A percentile compares a stretch with the other conserved stretches of the same genome.
Evolutionary conservation across 64 coral and sea anemone genomes (phyloP).

Genomic region (Cladopsammia gracilis): DNA sequence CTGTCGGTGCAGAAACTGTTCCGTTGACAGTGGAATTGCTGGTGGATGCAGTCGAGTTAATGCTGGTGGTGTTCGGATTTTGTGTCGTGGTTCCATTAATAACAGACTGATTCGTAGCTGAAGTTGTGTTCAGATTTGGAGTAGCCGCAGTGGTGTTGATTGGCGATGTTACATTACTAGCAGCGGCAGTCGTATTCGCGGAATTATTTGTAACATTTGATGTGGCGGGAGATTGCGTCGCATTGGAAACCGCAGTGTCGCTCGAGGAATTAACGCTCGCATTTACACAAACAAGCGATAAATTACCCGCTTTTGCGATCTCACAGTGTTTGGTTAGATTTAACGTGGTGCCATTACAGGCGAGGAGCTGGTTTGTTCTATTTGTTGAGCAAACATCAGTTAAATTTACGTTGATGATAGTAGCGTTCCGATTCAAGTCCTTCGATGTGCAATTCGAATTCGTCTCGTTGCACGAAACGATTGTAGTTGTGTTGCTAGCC

Average conservation of each 20-base stretch:
- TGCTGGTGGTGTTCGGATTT: neutral
- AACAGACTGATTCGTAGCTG: neutral
- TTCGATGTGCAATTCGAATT: slow-evolving; percentile 30
- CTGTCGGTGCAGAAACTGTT: slow-evolving; percentile 6
- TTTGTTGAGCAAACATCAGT: slow-evolving; percentile 55
- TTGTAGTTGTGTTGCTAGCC: slow-evolving; percentile 1
- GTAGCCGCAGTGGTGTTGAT: neutral
- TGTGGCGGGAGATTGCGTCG: slow-evolving; percentile 18
- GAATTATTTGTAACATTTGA: slow-evolving; percentile 28
- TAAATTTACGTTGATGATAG: slow-evolving; percentile 34
- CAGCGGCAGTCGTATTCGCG: neutral
- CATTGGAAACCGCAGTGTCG: slow-evolving; percentile 15
- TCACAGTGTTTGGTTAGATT: slow-evolving; percentile 63
- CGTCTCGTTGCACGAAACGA: slow-evolving; percentile 48
- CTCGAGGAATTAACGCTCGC: slow-evolving; percentile 18
- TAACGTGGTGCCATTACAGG: slow-evolving; percentile 54
- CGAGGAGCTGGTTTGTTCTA: neutral
- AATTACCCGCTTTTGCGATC: neutral
- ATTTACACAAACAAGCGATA: slow-evolving; percentile 52
- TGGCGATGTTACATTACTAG: neutral
- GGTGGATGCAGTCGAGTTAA: neutral
- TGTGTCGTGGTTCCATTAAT: neutral
- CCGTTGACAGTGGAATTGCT: neutral
- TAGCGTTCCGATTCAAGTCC: neutral
- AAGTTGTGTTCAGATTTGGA: neutral